Conservation (phyloP, 2,113 vertebrate species). For the Xiphophorus couchianus region DNA sequence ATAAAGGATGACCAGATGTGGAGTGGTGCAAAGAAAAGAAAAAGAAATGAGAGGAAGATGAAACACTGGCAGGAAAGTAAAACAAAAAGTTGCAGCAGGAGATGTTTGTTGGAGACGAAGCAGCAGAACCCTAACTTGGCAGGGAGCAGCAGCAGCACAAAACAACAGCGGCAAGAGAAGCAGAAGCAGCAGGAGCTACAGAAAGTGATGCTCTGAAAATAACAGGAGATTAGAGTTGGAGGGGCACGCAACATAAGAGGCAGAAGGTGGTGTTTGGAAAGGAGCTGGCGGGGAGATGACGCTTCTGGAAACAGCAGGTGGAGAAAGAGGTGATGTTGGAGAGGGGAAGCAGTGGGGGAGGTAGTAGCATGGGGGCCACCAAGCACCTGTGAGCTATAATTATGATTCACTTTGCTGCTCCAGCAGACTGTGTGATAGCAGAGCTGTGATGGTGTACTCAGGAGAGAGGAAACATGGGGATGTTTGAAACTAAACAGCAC, state of each 20-base stretch:
- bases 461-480: slow-evolving; percentile 15
- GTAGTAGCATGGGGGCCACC: slow-evolving; percentile 16
- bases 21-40: not conserved
- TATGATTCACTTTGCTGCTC: slow-evolving; percentile 44
- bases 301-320: slow-evolving; percentile 12
- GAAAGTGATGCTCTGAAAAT: not conserved
- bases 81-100: slow-evolving; percentile 4
- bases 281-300: not conserved
- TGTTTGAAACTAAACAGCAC: slow-evolving; percentile 14
- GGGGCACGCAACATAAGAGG: slow-evolving; percentile 3
- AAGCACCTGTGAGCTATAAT: slow-evolving; percentile 57
- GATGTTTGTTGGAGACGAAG: not conserved
- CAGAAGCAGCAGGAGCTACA: slow-evolving; percentile 17
- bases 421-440: slow-evolving; percentile 26
- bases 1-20: too few relatives aligned
- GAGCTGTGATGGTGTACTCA: slow-evolving; percentile 16
- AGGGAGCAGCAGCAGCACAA: slow-evolving; percentile 2
- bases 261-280: slow-evolving; percentile 15
- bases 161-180: not conserved
- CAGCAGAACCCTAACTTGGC: not conserved
- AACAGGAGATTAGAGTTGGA: slow-evolving; percentile 13
- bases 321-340: slow-evolving; percentile 32
- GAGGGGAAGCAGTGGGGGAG: slow-evolving; percentile 22
- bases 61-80: slow-evolving; percentile 4
- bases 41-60: not conserved